Conservation (phyloP, 92 coral and sea anemone species). For the Epizoanthus ramosus region DNA sequence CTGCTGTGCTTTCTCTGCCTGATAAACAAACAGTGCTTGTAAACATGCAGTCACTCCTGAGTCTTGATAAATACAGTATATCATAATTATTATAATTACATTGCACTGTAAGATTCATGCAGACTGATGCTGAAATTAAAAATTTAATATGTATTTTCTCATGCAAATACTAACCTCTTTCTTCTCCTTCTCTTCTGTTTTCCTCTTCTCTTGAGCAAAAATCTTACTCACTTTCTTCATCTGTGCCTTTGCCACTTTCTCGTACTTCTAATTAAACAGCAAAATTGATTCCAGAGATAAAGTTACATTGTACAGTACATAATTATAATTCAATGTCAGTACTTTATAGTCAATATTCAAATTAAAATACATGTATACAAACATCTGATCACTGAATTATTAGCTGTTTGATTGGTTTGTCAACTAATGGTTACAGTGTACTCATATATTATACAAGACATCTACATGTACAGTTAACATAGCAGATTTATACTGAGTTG, state of each 20-base stretch:
- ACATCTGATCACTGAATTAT: too few relatives aligned
- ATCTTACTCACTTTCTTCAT: constrained; percentile 84
- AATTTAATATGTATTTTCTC: too few relatives aligned
- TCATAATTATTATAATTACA: too few relatives aligned
- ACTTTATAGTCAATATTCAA: background rate
- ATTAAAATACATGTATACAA: background rate
- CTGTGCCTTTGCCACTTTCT: constrained; percentile 96
- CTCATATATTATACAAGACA: too few relatives aligned
- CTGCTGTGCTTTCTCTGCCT: constrained; percentile 94
- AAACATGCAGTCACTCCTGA: background rate
- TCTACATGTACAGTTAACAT: too few relatives aligned
- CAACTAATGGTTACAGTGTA: too few relatives aligned
- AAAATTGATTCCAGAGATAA: background rate
- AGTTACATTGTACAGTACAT: too few relatives aligned
- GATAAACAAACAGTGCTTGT: background rate
- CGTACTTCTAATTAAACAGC: constrained; percentile 69
- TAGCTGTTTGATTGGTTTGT: too few relatives aligned
- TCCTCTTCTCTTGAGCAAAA: constrained; percentile 89
- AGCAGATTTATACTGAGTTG: too few relatives aligned
- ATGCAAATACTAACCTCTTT: constrained; percentile 66
- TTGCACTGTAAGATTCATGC: too few relatives aligned
- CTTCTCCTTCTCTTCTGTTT: constrained; percentile 88
- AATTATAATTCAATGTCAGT: background rate
- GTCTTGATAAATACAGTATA: background rate
- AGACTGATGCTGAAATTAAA: too few relatives aligned